These are phyloP conservation scores for Verasper variegatus DNA, from an alignment of 2,113 vertebrate genomes.

Conservation along the genomic window DNA sequence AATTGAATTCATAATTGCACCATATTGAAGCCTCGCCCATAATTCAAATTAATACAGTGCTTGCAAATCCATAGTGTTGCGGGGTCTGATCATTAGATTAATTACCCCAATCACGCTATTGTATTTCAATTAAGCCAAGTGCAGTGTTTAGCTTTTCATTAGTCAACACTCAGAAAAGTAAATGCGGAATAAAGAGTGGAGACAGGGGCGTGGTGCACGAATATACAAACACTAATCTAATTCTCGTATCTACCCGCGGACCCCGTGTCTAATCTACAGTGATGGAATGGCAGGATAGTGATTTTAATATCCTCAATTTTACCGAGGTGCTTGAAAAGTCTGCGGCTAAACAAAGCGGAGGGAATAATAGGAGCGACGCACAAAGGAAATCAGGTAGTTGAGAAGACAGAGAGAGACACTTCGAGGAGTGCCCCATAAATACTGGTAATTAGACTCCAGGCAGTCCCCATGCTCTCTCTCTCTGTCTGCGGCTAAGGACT, in stretches of 20 bases:
- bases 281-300: neutral
- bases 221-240: neutral
- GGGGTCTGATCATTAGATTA: slow-evolving; percentile 68
- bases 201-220: neutral
- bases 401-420: slow-evolving; percentile 24
- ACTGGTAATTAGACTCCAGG: slow-evolving; percentile 48
- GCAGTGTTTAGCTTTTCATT: slow-evolving; percentile 64
- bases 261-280: neutral
- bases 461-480: slow-evolving; percentile 26
- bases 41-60: slow-evolving; percentile 82
- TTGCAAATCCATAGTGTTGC: slow-evolving; percentile 70
- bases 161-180: slow-evolving; percentile 43
- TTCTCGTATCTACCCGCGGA: neutral
- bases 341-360: slow-evolving; percentile 10
- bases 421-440: slow-evolving; percentile 44
- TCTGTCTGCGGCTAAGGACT: slow-evolving; percentile 28
- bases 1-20: slow-evolving; percentile 79
- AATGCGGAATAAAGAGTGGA: slow-evolving; percentile 3
- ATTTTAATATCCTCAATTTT: neutral
- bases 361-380: slow-evolving; percentile 29
- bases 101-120: slow-evolving; percentile 73
- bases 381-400: slow-evolving; percentile 36
- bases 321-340: slow-evolving; percentile 12
- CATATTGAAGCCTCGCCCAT: slow-evolving; percentile 43
- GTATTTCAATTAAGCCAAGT: slow-evolving; percentile 74